phyloP scores from a whole-genome alignment of 1,140 invertebrate species.

The Halictus rubicundus region DNA sequence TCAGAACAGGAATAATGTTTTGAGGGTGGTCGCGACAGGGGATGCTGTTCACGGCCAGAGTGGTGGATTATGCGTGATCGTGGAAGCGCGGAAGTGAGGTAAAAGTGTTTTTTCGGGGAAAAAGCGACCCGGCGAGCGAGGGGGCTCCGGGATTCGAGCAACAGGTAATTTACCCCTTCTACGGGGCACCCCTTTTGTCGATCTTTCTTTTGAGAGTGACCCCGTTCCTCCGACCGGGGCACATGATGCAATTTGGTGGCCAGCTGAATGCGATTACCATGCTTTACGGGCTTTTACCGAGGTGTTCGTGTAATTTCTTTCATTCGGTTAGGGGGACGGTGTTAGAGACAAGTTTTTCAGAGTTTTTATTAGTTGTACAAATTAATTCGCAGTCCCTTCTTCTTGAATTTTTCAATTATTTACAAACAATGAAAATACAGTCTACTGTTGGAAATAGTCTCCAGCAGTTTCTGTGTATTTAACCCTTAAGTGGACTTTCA shows the following conservation, averaged over 20 bases:
- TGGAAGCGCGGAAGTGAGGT: conserved; percentile 64
- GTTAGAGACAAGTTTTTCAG: too few relatives aligned
- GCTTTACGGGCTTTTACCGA: background rate
- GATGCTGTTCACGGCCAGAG: background rate
- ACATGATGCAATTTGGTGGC: background rate
- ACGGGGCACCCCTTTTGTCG: background rate
- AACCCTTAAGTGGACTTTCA: too few relatives aligned
- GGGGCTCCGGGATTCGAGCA: conserved; percentile 78
- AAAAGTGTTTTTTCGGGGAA: conserved; percentile 79
- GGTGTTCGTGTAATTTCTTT: too few relatives aligned
- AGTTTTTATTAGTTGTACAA: too few relatives aligned
- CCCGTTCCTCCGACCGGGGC: background rate
- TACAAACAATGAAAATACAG: too few relatives aligned
- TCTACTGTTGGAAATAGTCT: too few relatives aligned
- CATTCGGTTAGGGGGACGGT: too few relatives aligned
- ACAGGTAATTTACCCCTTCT: conserved; percentile 74
- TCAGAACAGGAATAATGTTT: background rate
- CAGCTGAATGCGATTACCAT: background rate
- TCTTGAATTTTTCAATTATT: too few relatives aligned
- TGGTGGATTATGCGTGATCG: conserved; percentile 60
- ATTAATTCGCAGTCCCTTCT: too few relatives aligned
- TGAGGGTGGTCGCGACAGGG: background rate
- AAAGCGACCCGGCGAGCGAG: conserved; percentile 76
- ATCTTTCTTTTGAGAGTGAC: background rate
- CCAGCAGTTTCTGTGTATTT: too few relatives aligned